Conservation (phyloP, 2,888 invertebrate species). For the Ophion ventricosus region DNA sequence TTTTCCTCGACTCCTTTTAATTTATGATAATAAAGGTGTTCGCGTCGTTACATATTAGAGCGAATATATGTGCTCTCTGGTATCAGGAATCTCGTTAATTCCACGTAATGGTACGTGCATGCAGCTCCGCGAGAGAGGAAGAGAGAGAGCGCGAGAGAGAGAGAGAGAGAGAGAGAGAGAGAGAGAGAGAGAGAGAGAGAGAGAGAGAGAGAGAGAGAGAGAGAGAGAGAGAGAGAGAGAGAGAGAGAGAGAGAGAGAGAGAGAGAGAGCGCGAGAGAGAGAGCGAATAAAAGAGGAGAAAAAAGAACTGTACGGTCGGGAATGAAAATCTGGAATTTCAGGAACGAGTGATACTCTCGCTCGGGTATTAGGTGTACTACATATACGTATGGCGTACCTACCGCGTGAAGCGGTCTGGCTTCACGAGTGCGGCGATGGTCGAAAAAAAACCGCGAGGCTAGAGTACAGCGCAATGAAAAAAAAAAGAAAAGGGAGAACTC, state of each 20-base stretch:
- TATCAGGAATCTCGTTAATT: slow-evolving; percentile 60
- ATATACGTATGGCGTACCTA: slow-evolving; percentile 18
- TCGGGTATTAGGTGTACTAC: slow-evolving; percentile 11
- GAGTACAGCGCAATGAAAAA: slow-evolving; percentile 29
- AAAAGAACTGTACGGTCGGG: slow-evolving; percentile 15
- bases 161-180: slow-evolving; percentile 34
- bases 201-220: not conserved
- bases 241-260: slow-evolving; percentile 35
- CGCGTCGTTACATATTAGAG: slow-evolving; percentile 44
- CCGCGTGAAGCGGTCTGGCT: slow-evolving; percentile 15
- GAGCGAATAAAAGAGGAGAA: not conserved
- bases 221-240: not conserved
- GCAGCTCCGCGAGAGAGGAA: slow-evolving; percentile 29
- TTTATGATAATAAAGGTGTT: slow-evolving; percentile 62
- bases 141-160: too few relatives aligned
- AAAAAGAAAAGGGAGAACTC: slow-evolving; percentile 28
- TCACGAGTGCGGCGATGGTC: slow-evolving; percentile 13
- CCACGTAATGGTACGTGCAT: slow-evolving; percentile 61
- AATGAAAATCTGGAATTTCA: slow-evolving; percentile 49
- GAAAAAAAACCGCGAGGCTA: slow-evolving; percentile 23
- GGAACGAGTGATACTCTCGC: slow-evolving; percentile 43
- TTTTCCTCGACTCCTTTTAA: slow-evolving; percentile 44
- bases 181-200: slow-evolving; percentile 4
- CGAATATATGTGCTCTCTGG: slow-evolving; percentile 8
- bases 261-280: not conserved